Percentiles rank a stretch among this genome's conserved stretches.
phyloP scores from a whole-genome alignment of 2,797 vertebrate genomes.

The Adrianichthys oophorus region DNA sequence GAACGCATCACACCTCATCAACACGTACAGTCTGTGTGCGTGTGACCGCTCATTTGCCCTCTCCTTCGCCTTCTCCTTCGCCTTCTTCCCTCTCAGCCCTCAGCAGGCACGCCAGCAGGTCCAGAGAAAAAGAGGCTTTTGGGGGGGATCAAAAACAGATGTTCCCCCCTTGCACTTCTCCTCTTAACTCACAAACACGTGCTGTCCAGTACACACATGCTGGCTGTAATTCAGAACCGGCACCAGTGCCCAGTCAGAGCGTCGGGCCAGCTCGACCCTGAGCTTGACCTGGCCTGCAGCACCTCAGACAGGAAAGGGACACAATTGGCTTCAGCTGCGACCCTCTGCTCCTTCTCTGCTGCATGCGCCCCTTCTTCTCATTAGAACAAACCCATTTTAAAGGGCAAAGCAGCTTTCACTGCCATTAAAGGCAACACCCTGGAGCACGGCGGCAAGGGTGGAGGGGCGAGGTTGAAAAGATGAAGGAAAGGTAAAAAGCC shows the following conservation, averaged over 20 bases:
- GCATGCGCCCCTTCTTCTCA: conserved; percentile 47
- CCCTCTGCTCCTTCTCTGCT: conserved; percentile 53
- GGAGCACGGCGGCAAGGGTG: conserved; percentile 55
- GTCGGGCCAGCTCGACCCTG: conserved; percentile 72
- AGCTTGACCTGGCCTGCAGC: conserved; percentile 74
- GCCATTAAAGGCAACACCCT: conserved; percentile 74
- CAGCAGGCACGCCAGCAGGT: conserved; percentile 66
- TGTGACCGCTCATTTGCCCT: conserved; percentile 66
- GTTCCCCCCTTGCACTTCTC: conserved; percentile 67
- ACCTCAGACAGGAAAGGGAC: conserved; percentile 79
- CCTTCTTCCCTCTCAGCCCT: conserved; percentile 33
- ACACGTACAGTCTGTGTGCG: conserved; percentile 51
- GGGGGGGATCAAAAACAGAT: conserved; percentile 81
- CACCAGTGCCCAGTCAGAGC: conserved; percentile 62
- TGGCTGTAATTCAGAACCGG: conserved; percentile 66
- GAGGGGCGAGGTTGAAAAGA: conserved; percentile 26
- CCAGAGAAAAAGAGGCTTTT: conserved; percentile 65
- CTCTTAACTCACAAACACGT: conserved; percentile 58
- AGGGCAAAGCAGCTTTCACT: conserved; percentile 77
- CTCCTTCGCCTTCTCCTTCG: conserved; percentile 17
- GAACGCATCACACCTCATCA: conserved; percentile 3
- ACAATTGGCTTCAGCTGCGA: conserved; percentile 84
- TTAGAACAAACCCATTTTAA: conserved; percentile 79
- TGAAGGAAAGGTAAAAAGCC: conserved; percentile 58
- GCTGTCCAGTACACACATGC: conserved; percentile 49